These are phyloP conservation scores for Eretmochelys imbricata DNA, from an alignment of 2,113 vertebrate species.

Conservation along the genomic window DNA sequence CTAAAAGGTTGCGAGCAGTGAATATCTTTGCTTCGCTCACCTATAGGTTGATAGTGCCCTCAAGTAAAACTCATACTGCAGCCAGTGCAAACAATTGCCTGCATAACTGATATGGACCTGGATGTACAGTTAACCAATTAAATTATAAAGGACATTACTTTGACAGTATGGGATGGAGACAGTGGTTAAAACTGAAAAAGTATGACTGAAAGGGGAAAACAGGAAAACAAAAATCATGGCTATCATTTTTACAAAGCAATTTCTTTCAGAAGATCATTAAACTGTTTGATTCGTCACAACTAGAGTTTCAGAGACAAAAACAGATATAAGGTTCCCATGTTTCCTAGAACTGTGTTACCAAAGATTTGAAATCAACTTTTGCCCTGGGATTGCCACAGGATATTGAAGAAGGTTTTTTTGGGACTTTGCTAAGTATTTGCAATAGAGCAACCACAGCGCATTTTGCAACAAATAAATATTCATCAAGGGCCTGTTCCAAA, in stretches of 20 bases:
- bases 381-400: background rate
- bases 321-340: background rate
- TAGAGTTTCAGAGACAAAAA: background rate
- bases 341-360: background rate
- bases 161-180: background rate
- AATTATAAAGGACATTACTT: background rate
- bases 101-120: accelerated
- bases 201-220: background rate
- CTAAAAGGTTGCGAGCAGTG: accelerated
- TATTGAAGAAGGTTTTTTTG: background rate
- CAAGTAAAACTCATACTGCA: background rate
- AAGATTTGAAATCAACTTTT: background rate
- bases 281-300: background rate
- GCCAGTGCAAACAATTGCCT: background rate
- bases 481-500: background rate
- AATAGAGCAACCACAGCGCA: background rate
- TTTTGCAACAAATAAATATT: background rate
- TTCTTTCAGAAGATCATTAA: background rate
- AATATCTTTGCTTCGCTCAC: background rate
- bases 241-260: background rate
- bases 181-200: background rate
- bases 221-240: background rate
- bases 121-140: background rate
- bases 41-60: background rate
- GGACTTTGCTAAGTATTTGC: conserved; percentile 3